Evolutionary conservation across 2,113 vertebrate species (phyloP), one percentile per base, ranked within the genome.

Genomic region (Lepisosteus oculatus): DNA sequence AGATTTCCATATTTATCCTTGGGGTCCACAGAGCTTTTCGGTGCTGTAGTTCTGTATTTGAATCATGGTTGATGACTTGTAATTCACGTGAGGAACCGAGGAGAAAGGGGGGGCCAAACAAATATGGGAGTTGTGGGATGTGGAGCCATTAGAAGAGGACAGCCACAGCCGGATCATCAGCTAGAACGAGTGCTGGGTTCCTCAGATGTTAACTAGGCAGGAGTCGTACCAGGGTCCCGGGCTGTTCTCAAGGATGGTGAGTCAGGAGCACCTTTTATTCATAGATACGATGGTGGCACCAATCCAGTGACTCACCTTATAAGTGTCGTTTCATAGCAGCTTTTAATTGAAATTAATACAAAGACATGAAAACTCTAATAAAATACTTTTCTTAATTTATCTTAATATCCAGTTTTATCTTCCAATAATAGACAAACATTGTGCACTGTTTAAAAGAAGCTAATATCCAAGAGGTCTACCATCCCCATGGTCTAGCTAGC

Each of bases 161-260:
- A 81, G 83, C 77, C 80, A 86, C 87, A 56, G 87, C 84, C 89
- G 84, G 87, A 87, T 87, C 86, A 9, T 84, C 81, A 78, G 75
- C 80, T 79, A 66, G 80, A 81, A 79, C 57, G 74, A 81, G 68
- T 68, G 59, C 77, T 74, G 78, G 83, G 73, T 83, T 82, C 79
- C 73, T 17, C 54, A 14, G 51, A 66, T 73, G 15, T 75, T 78
- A 71, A 61, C 76, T 71, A 77, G 71, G 79, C 76, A 86, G 89
- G 81, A 89, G 85, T 80, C 75, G 77, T 78, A 1, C 68, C 85
- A 76, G 78, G 80, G 29, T 29, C 29, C 29, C 76, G 78, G 78
- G 78, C 78, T 65, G 80, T 77, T 75, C 68, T 73, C 74, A 68
- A 51, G 72, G 9, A 8, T 55, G 62, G 56, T 69, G 75, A 77